These are phyloP conservation scores for Acipenser ruthenus DNA, from an alignment of 2,797 vertebrate genomes.

Conservation along the genomic window DNA sequence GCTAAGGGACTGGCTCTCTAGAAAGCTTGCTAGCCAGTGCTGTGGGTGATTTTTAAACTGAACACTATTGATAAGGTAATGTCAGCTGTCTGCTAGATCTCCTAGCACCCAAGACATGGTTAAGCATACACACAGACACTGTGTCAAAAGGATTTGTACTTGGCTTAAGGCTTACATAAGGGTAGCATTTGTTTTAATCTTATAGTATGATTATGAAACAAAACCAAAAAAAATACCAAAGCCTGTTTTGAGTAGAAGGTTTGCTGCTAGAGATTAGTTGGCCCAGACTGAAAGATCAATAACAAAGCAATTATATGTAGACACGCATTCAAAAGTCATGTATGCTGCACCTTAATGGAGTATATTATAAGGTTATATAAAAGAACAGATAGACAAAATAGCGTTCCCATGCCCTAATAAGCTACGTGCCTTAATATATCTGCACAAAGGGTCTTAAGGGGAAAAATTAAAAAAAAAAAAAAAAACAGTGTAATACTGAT, in stretches of 20 bases:
- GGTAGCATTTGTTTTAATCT: not conserved
- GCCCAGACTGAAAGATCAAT: not conserved
- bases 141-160: slow-evolving; percentile 8
- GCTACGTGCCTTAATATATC: too few relatives aligned
- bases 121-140: not conserved
- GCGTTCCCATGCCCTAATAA: too few relatives aligned
- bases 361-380: too few relatives aligned
- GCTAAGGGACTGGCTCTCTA: not conserved
- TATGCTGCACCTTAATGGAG: too few relatives aligned
- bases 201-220: not conserved
- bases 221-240: slow-evolving; percentile 4
- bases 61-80: not conserved
- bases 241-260: slow-evolving; percentile 5
- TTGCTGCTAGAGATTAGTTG: not conserved
- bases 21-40: not conserved
- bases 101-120: not conserved
- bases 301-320: slow-evolving; percentile 4
- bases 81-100: not conserved
- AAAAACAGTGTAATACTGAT: too few relatives aligned
- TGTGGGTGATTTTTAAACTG: not conserved
- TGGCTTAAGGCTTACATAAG: slow-evolving; percentile 4
- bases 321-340: not conserved
- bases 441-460: too few relatives aligned
- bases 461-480: too few relatives aligned
- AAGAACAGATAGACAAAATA: too few relatives aligned